These are phyloP conservation scores for Meloidogyne floridensis DNA, from an alignment of 1,140 invertebrate genomes.

Conservation along the genomic window DNA sequence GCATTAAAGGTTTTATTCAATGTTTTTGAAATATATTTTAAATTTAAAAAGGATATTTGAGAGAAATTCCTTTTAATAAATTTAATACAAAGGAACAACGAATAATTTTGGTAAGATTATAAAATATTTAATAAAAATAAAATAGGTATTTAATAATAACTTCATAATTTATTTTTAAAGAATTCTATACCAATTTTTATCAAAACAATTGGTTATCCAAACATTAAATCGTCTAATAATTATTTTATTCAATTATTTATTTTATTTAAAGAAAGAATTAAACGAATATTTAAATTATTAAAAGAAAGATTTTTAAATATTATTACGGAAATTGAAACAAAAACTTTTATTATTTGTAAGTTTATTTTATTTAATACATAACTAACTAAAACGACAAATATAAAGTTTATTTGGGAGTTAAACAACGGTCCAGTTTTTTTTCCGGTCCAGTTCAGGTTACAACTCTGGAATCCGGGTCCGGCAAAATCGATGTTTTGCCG, in stretches of 20 bases:
- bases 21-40: neutral
- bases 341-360: neutral
- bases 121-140: neutral
- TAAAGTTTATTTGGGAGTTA: too few relatives aligned
- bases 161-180: neutral
- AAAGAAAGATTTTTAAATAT: neutral
- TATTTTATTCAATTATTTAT: neutral
- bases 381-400: neutral
- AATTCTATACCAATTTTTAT: constrained; percentile 24
- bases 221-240: too few relatives aligned
- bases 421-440: too few relatives aligned
- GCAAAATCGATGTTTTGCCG: too few relatives aligned
- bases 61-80: constrained; percentile 29
- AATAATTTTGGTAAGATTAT: constrained; percentile 11
- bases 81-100: constrained; percentile 22
- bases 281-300: constrained; percentile 7
- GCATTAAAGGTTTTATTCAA: neutral
- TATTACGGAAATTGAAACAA: neutral
- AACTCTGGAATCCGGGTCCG: too few relatives aligned
- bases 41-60: constrained; percentile 13
- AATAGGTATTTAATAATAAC: neutral
- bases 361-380: neutral
- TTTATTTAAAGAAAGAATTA: neutral
- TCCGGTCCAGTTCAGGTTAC: too few relatives aligned
- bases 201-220: neutral